These are phyloP conservation scores for Agelaius tricolor DNA, from an alignment of 2,113 vertebrate genomes.

Conservation along the genomic window DNA sequence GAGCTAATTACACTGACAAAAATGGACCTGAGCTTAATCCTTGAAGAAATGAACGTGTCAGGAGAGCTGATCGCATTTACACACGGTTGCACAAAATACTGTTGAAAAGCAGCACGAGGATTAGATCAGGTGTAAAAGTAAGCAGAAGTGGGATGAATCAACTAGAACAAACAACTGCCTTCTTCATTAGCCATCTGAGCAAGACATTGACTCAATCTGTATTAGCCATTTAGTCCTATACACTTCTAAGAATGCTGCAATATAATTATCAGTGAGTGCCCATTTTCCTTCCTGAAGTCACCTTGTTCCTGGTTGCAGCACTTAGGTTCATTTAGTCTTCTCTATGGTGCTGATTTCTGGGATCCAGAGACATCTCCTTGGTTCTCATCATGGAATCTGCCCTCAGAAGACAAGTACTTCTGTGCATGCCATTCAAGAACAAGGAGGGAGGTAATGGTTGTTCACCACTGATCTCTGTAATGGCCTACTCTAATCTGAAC, in stretches of 20 bases:
- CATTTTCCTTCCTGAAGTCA: not conserved
- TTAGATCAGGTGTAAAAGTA: not conserved
- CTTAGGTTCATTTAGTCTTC: not conserved
- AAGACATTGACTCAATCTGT: not conserved
- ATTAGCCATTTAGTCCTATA: not conserved
- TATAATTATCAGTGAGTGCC: not conserved
- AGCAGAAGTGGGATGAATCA: not conserved
- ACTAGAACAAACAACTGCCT: not conserved
- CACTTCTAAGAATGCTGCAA: not conserved
- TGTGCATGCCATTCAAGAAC: rapidly evolving
- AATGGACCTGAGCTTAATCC: not conserved
- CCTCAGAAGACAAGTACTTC: not conserved
- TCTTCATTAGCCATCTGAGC: not conserved
- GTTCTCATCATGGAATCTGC: not conserved
- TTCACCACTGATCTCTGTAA: not conserved
- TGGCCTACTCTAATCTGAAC: not conserved
- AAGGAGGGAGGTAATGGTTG: not conserved
- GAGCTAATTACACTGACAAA: not conserved
- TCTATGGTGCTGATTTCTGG: not conserved
- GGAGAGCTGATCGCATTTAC: not conserved
- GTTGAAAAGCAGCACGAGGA: not conserved
- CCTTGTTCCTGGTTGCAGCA: not conserved
- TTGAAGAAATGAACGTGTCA: not conserved
- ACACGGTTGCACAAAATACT: not conserved
- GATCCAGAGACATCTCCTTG: not conserved